Base-by-base conservation (phyloP, 2,797 vertebrate species). In the Distichodus sexfasciatus region DNA sequence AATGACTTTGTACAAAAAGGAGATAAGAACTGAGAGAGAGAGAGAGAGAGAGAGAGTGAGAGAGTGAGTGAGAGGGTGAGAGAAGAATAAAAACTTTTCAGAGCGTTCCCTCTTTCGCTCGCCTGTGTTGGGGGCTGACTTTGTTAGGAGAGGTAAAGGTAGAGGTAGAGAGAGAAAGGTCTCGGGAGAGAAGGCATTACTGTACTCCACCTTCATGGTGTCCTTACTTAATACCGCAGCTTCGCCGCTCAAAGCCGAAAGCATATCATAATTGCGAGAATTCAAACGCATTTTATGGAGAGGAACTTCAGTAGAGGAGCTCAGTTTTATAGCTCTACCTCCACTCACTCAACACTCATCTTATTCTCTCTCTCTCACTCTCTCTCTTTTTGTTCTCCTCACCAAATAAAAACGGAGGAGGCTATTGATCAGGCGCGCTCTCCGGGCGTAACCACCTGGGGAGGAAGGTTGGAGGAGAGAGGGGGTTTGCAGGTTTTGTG, bases 401-500 rank as follows among this genome's bases (percentile, higher is more conserved):
- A n/a, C 33, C 24, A 68, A 48, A 33, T 86, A 89, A 87, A 84
- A 86, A 87, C 83, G 86, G 87, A 87, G 87, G 86, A 77, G 68
- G 69, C 70, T 82, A 82, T 83, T 81, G 83, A 84, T 82, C 85
- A 84, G 83, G 55, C 41, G 71, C 35, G 66, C 71, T 76, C 71
- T 81, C 84, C 85, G 81, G 83, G 75, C 80, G 77, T 82, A 84
- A 81, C 78, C 81, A 85, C 85, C 86, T 85, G 82, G 72, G 86
- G 85, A 78, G 57, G 79, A 38, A 66, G 75, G n/a, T n/a, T n/a
- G n/a, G n/a, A n/a, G n/a, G n/a, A n/a, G n/a, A n/a, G n/a, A n/a
- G n/a, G n/a, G n/a, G n/a, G n/a, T n/a, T n/a, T n/a, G n/a, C n/a
- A n/a, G n/a, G n/a, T n/a, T n/a, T n/a, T n/a, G n/a, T n/a, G n/a